Conservation (phyloP, 2,888 invertebrate genomes). For the Tortrix viridana region DNA sequence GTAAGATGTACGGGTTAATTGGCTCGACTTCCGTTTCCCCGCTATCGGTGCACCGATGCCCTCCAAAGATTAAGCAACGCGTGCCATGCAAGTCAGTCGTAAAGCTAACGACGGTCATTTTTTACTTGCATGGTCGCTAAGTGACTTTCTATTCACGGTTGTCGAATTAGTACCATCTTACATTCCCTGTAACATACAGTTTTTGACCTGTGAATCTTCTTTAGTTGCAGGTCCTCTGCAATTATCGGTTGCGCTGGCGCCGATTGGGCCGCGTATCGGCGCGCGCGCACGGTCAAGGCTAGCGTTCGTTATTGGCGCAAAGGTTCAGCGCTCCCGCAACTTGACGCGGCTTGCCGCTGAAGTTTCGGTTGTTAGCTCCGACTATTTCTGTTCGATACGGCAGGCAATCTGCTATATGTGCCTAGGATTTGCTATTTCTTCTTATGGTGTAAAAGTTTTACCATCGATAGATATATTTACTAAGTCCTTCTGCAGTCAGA, state of each 20-base stretch:
- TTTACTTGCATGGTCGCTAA: constrained; percentile 16
- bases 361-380: constrained; percentile 17
- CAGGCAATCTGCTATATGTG: neutral
- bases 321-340: constrained; percentile 72
- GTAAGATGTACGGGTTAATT: constrained; percentile 35
- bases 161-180: constrained; percentile 1
- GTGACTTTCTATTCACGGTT: constrained; percentile 27
- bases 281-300: constrained; percentile 77
- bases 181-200: neutral
- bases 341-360: constrained; percentile 7
- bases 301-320: constrained; percentile 67
- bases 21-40: constrained; percentile 31
- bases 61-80: constrained; percentile 32
- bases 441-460: neutral
- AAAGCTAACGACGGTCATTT: constrained; percentile 17
- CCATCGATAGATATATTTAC: neutral
- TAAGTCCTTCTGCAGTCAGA: too few species aligned
- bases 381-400: constrained; percentile 6
- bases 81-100: constrained; percentile 23
- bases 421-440: constrained; percentile 1
- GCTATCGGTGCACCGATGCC: constrained; percentile 32
- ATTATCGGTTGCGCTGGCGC: constrained; percentile 5
- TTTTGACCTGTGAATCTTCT: too few species aligned
- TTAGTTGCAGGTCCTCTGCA: neutral
- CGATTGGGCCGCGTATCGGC: constrained; percentile 37